Evolutionary conservation across 2,888 invertebrate genomes (phyloP).

Genomic region (Andrena minutula): DNA sequence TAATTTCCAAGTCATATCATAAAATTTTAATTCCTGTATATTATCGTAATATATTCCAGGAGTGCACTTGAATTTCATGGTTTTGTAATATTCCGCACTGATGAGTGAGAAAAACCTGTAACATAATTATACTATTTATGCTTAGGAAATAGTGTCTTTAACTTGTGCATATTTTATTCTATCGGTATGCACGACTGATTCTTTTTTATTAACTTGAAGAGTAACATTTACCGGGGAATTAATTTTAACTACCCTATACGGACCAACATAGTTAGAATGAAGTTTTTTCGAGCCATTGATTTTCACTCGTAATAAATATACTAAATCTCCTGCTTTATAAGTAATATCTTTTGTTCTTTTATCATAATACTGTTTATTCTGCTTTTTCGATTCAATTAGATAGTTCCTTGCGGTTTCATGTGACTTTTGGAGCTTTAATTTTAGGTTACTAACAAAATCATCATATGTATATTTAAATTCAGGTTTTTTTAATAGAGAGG

Average conservation of each 20-base stretch:
- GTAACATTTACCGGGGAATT: conserved; percentile 65
- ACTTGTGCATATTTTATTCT: not conserved
- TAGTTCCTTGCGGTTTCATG: not conserved
- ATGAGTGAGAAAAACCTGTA: not conserved
- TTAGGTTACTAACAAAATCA: not conserved
- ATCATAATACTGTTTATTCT: conserved; percentile 16
- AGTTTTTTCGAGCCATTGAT: conserved; percentile 1
- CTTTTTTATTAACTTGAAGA: not conserved
- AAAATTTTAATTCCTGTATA: conserved; percentile 11
- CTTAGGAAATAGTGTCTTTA: no score
- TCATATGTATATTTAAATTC: conserved; percentile 12
- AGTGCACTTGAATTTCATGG: not conserved
- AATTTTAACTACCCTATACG: conserved; percentile 58
- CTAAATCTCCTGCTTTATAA: conserved; percentile 1
- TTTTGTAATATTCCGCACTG: not conserved
- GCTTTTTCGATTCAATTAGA: not conserved
- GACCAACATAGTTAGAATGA: conserved; percentile 28
- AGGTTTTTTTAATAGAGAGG: not conserved
- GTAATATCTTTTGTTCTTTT: not conserved
- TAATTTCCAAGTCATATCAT: conserved; percentile 20
- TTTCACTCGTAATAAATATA: conserved; percentile 2
- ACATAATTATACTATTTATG: not conserved
- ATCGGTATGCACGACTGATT: conserved; percentile 11
- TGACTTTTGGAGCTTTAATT: conserved; percentile 14
- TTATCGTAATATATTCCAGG: conserved; percentile 11